phyloP scores from a whole-genome alignment of 2,888 invertebrate genomes.

The Pammene aurita region DNA sequence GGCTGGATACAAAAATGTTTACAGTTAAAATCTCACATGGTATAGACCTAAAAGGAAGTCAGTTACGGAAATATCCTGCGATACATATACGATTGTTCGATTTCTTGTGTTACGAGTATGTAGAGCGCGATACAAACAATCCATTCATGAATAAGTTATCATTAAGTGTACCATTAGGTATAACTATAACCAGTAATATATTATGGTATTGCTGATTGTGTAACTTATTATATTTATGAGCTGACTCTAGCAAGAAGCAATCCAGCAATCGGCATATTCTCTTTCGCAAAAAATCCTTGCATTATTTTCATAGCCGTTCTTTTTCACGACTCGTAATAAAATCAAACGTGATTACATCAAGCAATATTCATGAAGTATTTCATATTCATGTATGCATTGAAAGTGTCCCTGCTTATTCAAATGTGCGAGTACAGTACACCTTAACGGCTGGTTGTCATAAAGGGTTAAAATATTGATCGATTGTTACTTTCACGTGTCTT shows the following conservation, averaged over 20 bases:
- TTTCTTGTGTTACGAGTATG: constrained; percentile 25
- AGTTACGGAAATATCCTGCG: constrained; percentile 28
- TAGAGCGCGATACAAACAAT: constrained; percentile 19
- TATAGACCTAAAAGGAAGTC: constrained; percentile 20
- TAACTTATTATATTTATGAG: neutral
- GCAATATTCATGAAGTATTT: constrained; percentile 36
- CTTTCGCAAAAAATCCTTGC: constrained; percentile 8
- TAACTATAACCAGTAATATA: constrained; percentile 13
- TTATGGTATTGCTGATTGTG: constrained; percentile 7
- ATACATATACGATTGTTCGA: constrained; percentile 26
- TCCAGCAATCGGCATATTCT: constrained; percentile 6
- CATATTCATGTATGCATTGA: constrained; percentile 37
- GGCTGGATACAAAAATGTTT: constrained; percentile 15
- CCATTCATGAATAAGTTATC: constrained; percentile 20
- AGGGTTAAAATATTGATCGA: constrained; percentile 12
- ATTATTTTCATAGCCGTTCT: constrained; percentile 5
- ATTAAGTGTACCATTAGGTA: constrained; percentile 22
- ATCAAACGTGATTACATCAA: constrained; percentile 25
- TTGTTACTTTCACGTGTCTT: constrained; percentile 3
- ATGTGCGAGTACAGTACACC: constrained; percentile 20
- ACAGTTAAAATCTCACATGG: constrained; percentile 22
- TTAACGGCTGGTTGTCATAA: constrained; percentile 9
- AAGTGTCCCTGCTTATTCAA: constrained; percentile 32
- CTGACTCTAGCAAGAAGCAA: neutral
- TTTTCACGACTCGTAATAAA: constrained; percentile 28